Conservation (phyloP, 2,113 vertebrate species). For the Lophius piscatorius region DNA sequence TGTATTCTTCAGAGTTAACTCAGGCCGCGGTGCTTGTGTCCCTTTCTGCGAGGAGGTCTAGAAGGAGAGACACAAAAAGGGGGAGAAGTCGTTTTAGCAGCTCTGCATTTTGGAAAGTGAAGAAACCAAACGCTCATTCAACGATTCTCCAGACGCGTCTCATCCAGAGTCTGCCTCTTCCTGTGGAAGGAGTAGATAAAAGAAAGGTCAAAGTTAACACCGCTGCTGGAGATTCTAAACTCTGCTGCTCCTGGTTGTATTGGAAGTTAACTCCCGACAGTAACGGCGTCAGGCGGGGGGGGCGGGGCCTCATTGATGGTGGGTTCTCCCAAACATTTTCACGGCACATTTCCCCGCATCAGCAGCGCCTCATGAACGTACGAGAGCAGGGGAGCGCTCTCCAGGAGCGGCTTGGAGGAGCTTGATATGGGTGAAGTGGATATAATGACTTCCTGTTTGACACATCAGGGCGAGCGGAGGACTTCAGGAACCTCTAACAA, state of each 20-base stretch:
- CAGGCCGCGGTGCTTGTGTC: too few species aligned
- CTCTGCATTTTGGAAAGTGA: not conserved
- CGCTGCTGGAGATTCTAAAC: conserved; percentile 40
- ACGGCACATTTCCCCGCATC: conserved; percentile 74
- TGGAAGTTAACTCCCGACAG: conserved; percentile 44
- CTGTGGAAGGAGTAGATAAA: conserved; percentile 42
- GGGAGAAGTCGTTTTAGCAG: too few species aligned
- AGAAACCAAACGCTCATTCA: conserved; percentile 32
- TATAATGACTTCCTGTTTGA: conserved; percentile 69
- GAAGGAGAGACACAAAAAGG: too few species aligned
- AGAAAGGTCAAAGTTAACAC: conserved; percentile 61
- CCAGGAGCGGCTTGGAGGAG: conserved; percentile 50
- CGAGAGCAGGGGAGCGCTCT: conserved; percentile 59
- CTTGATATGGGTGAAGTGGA: conserved; percentile 64
- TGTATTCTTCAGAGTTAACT: too few species aligned
- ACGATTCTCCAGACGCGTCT: conserved; percentile 11
- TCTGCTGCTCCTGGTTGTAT: conserved; percentile 40
- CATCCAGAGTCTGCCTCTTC: conserved; percentile 5
- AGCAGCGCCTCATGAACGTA: conserved; percentile 68
- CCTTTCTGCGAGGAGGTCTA: too few species aligned
- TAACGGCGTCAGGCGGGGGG: conserved; percentile 45
- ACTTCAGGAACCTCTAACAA: conserved; percentile 34
- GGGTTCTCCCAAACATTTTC: conserved; percentile 65
- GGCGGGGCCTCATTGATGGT: conserved; percentile 54
- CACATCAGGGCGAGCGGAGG: conserved; percentile 33